A percentile compares a stretch with the other conserved stretches of the same genome.
Evolutionary conservation across 2,113 vertebrate genomes (phyloP).

Genomic region (Siphamia tubifer): DNA sequence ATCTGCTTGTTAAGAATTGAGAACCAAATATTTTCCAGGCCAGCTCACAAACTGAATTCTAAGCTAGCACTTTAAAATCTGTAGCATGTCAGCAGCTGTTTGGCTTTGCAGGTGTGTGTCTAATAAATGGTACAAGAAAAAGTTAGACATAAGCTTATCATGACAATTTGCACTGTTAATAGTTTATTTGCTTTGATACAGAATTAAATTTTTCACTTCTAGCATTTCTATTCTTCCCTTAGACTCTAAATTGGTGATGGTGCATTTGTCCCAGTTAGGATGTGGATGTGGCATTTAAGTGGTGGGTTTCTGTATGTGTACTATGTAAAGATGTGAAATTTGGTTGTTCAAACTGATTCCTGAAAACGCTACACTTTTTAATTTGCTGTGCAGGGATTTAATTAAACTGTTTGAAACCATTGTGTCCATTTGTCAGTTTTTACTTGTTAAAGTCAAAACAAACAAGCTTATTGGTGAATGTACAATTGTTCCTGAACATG

Average conservation of each 20-base stretch:
- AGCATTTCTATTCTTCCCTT: neutral
- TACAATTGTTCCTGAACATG: too few relatives aligned
- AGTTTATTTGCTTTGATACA: slow-evolving; percentile 6
- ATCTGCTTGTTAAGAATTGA: slow-evolving; percentile 13
- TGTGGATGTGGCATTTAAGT: slow-evolving; percentile 40
- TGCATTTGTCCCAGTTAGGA: slow-evolving; percentile 16
- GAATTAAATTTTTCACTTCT: slow-evolving; percentile 12
- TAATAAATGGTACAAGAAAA: slow-evolving; percentile 23
- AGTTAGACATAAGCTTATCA: neutral
- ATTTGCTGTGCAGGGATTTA: slow-evolving; percentile 54
- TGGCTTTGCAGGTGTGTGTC: slow-evolving; percentile 66
- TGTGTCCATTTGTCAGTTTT: neutral
- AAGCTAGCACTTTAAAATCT: slow-evolving; percentile 85
- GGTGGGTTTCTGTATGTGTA: slow-evolving; percentile 43
- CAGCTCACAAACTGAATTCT: slow-evolving; percentile 45
- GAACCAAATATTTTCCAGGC: slow-evolving; percentile 51
- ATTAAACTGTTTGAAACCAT: slow-evolving; percentile 47
- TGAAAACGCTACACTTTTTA: slow-evolving; percentile 39
- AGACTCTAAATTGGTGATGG: slow-evolving; percentile 6
- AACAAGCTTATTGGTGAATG: too few relatives aligned
- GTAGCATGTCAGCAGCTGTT: slow-evolving; percentile 69
- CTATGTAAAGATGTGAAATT: slow-evolving; percentile 41
- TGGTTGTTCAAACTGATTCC: slow-evolving; percentile 14
- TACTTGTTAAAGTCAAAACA: neutral
- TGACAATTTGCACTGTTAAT: slow-evolving; percentile 53